A percentile compares a stretch with the other conserved stretches of the same genome.
phyloP scores from a whole-genome alignment of 2,888 invertebrate genomes.

The Protodeltote pygarga region DNA sequence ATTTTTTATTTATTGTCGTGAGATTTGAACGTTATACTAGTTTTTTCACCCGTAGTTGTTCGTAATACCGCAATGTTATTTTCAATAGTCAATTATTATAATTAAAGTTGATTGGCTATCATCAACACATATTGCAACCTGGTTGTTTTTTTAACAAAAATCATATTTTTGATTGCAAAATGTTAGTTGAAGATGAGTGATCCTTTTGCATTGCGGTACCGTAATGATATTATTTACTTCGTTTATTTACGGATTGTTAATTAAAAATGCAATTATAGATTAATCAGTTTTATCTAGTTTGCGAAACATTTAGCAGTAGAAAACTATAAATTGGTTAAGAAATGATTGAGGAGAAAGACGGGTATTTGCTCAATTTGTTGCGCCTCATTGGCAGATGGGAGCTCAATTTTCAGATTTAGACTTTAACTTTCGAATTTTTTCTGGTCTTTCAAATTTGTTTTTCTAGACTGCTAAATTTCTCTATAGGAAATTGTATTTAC shows the following conservation, averaged over 20 bases:
- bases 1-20: constrained; percentile 29
- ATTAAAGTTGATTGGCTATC: constrained; percentile 58
- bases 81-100: constrained; percentile 60
- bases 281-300: constrained; percentile 27
- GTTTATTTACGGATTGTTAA: constrained; percentile 48
- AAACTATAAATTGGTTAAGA: constrained; percentile 9
- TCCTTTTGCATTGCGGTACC: constrained; percentile 41
- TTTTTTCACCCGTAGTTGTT: constrained; percentile 41
- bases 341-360: constrained; percentile 12
- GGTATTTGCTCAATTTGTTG: constrained; percentile 19
- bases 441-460: no score
- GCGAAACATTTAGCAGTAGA: constrained; percentile 13
- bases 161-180: constrained; percentile 44
- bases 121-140: constrained; percentile 53
- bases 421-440: no score
- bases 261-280: constrained; percentile 39
- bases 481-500: no score
- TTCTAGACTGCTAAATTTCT: no score
- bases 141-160: constrained; percentile 34
- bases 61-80: constrained; percentile 54
- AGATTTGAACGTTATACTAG: constrained; percentile 37
- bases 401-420: no score
- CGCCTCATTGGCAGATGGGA: constrained; percentile 9
- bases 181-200: constrained; percentile 24
- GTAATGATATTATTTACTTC: constrained; percentile 32